Evolutionary conservation across 2,888 invertebrate genomes (phyloP).

Genomic region (Linnaemya vulpina): DNA sequence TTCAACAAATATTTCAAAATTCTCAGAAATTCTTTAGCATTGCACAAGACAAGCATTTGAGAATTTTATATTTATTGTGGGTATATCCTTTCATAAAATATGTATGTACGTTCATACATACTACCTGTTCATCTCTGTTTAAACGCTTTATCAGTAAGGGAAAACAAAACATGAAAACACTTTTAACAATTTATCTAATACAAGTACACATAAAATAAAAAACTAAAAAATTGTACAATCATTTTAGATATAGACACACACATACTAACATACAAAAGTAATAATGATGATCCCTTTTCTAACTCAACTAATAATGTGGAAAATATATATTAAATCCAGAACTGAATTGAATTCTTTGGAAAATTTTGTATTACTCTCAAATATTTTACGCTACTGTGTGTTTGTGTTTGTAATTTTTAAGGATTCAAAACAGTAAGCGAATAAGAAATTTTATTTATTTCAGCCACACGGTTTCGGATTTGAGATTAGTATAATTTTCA

Average conservation of each 20-base stretch:
- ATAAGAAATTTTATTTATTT: too few relatives aligned
- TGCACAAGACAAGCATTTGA: background rate
- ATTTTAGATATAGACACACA: background rate
- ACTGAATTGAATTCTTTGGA: background rate
- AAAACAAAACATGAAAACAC: background rate
- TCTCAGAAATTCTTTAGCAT: background rate
- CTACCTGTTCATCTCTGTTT: background rate
- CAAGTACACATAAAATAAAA: background rate
- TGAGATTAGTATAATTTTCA: too few relatives aligned
- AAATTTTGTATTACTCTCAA: background rate
- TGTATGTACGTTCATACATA: background rate
- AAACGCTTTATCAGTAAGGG: background rate
- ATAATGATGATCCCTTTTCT: background rate
- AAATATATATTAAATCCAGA: background rate
- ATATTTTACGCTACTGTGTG: too few relatives aligned
- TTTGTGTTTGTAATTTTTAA: too few relatives aligned
- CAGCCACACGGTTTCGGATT: too few relatives aligned
- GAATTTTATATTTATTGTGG: background rate
- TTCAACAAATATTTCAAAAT: background rate
- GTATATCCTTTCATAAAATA: background rate
- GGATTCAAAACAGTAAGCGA: too few relatives aligned
- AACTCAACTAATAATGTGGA: background rate
- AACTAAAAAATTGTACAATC: background rate
- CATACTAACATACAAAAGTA: background rate
- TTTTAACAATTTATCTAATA: background rate